These are phyloP conservation scores for Deilephila porcellus DNA, from an alignment of 2,888 invertebrate species.

Conservation along the genomic window DNA sequence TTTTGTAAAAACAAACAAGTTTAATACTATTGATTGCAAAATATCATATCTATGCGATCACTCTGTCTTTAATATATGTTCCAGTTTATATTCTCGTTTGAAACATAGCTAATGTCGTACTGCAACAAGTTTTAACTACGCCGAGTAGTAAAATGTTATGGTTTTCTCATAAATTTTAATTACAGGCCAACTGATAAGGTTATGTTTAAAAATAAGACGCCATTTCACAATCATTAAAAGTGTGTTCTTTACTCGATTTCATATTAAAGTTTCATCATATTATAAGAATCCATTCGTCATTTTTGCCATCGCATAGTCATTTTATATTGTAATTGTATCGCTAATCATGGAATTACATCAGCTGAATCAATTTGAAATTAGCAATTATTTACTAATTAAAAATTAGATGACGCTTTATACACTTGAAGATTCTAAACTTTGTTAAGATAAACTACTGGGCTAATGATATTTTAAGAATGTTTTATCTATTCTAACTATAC, in stretches of 20 bases:
- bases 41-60: background rate
- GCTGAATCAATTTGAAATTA: constrained; percentile 58
- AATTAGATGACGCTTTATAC: constrained; percentile 46
- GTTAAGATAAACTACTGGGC: constrained; percentile 48
- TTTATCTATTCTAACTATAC: constrained; percentile 57
- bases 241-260: too few species aligned
- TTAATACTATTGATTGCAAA: constrained; percentile 5
- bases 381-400: constrained; percentile 58
- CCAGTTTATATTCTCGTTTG: constrained; percentile 5
- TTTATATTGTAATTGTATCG: constrained; percentile 14
- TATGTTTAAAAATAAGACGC: constrained; percentile 31
- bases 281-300: background rate
- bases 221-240: constrained; percentile 2
- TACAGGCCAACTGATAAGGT: constrained; percentile 16
- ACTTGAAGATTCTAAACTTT: constrained; percentile 11
- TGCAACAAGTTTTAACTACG: constrained; percentile 10
- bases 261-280: background rate
- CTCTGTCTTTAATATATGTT: constrained; percentile 13
- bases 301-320: background rate
- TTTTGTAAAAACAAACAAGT: constrained; percentile 5
- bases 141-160: constrained; percentile 19
- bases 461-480: constrained; percentile 46
- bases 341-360: constrained; percentile 28
- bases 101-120: background rate
- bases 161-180: constrained; percentile 27